Evolutionary conservation across 2,888 invertebrate species (phyloP), one percentile per base, ranked within the genome.

Genomic region (Prosopocoilus inquinatus): DNA sequence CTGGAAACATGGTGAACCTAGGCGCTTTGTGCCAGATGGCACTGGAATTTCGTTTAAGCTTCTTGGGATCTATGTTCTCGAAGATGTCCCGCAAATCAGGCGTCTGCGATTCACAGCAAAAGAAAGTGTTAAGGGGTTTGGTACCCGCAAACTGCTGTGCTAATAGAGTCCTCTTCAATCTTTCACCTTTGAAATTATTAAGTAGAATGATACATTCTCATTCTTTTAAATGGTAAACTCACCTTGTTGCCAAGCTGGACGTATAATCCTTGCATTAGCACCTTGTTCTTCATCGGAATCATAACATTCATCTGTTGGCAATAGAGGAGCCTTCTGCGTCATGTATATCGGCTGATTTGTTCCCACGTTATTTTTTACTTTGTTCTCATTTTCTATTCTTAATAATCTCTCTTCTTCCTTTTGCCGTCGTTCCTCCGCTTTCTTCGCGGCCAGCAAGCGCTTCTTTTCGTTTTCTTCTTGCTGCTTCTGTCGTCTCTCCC

Each of bases 21-120:
- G 88, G 88, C 44, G 89, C 88, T 8, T 86, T 86, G 62, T 84
- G 82, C 90, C 90, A 90, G 50, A 86, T 81, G 39, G 87, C 89
- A 66, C 88, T 88, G 0, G 89, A 90, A 36, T 88, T 88, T 39
- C 90, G 80, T 72, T 86, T 84, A 66, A 89, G 78, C 38, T 82
- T 79, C 45, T 78, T 78, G 47, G 84, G 81, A 73, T 87, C 86
- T 61, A 89, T 87, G 58, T 78, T 76, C 35, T 86, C 84, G 79
- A 90, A 90, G 46, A 90, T 82, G 58, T 82, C 81, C 53, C 80
- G 76, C 57, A 90, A 78, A 80, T 90, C 86, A 1, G 87, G 86
- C 2, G 83, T 82, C 72, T 82, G 81, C 52, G 80, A 80, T 58
- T 82, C 80, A 58, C 83, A 81, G 1, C 80, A 79, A 77, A 87